Base-by-base conservation (phyloP, 2,113 vertebrate genomes). In the Anolis sagrei region DNA sequence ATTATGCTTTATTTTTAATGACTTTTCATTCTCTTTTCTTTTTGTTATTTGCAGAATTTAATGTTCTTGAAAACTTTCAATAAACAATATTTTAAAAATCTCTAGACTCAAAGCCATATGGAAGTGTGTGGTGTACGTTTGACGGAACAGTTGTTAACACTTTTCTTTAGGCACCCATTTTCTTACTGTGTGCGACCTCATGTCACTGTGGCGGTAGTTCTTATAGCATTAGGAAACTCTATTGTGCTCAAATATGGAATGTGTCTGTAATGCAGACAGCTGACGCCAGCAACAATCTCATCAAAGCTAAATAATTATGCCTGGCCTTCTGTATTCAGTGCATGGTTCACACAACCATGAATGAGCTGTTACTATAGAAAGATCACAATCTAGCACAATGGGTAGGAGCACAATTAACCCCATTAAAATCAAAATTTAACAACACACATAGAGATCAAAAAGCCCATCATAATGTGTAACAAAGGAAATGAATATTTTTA, bases 231-330 rank as follows among this genome's bases (percentile, higher is more conserved):
- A 23, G 23, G 29, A 90, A 32, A 79, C 51, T 76, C 29, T 23
- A 66, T 82, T 90, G 84, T 83, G 34, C 61, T 87, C 61, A 54
- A 76, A 19, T 68, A 23, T 68, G 79, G n/a, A n/a, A 61, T 0
- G 72, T 85, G 78, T 70, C 44, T 83, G 44, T 77, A 70, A 54
- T 48, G 0, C 76, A 91, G 81, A 61, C 76, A 80, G 77, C 6
- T 80, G 76, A 85, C 69, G 70, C 61, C 82, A 78, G 44, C 74
- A 83, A 25, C 66, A 91, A 14, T 81, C 86, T 89, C 85, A 86
- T 62, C 48, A 89, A 83, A 87, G n/a, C 68, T 74, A 85, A 66
- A 85, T 82, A 92, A 92, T 92, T 86, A 92, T 34, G 77, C 4
- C 25, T 88, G 82, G 68, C 64, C 85, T 88, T 92, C 81, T 79